These are phyloP conservation scores for Heliconius melpomene DNA, from an alignment of 1,140 invertebrate genomes.

Conservation along the genomic window DNA sequence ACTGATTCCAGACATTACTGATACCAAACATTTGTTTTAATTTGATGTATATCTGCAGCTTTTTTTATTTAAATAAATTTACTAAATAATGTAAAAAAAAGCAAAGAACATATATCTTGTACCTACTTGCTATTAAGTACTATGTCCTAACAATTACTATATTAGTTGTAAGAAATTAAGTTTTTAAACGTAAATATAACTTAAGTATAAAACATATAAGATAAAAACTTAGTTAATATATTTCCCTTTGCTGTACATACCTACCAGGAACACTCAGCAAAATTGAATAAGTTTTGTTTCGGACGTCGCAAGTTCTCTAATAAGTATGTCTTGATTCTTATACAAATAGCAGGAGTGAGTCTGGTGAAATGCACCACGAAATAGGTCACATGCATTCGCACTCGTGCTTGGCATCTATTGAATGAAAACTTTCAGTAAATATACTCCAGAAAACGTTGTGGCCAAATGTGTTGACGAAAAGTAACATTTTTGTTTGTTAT, in stretches of 20 bases:
- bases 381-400: slow-evolving; percentile 28
- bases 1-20: too few relatives aligned
- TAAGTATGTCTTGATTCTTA: slow-evolving; percentile 27
- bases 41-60: too few relatives aligned
- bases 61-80: too few relatives aligned
- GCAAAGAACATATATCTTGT: too few relatives aligned
- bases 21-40: too few relatives aligned
- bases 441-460: slow-evolving; percentile 18
- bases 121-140: too few relatives aligned
- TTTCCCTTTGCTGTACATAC: neutral
- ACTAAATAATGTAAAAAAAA: too few relatives aligned
- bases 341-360: slow-evolving; percentile 23
- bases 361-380: slow-evolving; percentile 12
- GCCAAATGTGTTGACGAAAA: neutral
- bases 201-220: neutral
- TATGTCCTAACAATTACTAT: too few relatives aligned
- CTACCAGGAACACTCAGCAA: neutral
- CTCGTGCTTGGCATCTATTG: slow-evolving; percentile 16
- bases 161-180: neutral
- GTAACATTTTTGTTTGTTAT: too few relatives aligned
- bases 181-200: neutral
- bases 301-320: slow-evolving; percentile 21
- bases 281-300: slow-evolving; percentile 22
- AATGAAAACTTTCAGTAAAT: slow-evolving; percentile 22
- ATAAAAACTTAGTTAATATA: neutral